Evolutionary conservation across 37 sponge, comb jelly and placozoan species (phyloP), one percentile per base, ranked within the genome.

Genomic region (Oopsacas minuta): DNA sequence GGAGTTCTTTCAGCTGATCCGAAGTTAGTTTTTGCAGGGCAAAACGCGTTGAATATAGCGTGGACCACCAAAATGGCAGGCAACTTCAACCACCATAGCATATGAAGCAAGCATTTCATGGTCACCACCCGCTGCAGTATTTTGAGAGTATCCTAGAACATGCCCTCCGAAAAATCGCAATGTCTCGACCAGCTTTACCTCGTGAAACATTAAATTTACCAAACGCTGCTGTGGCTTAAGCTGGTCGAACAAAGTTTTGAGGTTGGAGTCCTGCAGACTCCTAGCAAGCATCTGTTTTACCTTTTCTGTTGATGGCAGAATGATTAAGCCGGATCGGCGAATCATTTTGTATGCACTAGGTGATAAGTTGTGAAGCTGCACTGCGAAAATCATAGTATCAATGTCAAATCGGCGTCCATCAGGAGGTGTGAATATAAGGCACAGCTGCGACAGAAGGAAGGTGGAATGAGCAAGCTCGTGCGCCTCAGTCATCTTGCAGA

Each of bases 71-170:
- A 61, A 61, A 61, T 61, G 75, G 75, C 75, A 61, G n/a, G 75
- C 75, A 61, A 61, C 75, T 61, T 61, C 75, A 61, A 61, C 75
- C 32, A 61, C 75, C 75, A 61, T n/a, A 61, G 75, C 75, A 61
- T 61, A 34, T 61, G 75, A 61, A 61, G 7, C 22, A 61, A 61
- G 7, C 75, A 61, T 61, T 61, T 61, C 75, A 61, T 61, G 75
- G 75, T 61, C 75, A 61, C 75, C 75, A 61, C 75, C 75, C 75
- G 75, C 75, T 61, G 75, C 75, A 61, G 75, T 34, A 61, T 61
- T 61, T 61, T 12, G 75, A 61, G 75, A 61, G 75, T 61, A 61
- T 61, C 75, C 75, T 20, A 61, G 75, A 61, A 61, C 75, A 61
- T 61, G 75, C 75, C 75, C 75, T 61, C 75, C 75, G 28, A 34